A percentile compares a stretch with the other conserved stretches of the same genome.
phyloP scores from a whole-genome alignment of 2,113 vertebrate species.

The Vidua macroura region DNA sequence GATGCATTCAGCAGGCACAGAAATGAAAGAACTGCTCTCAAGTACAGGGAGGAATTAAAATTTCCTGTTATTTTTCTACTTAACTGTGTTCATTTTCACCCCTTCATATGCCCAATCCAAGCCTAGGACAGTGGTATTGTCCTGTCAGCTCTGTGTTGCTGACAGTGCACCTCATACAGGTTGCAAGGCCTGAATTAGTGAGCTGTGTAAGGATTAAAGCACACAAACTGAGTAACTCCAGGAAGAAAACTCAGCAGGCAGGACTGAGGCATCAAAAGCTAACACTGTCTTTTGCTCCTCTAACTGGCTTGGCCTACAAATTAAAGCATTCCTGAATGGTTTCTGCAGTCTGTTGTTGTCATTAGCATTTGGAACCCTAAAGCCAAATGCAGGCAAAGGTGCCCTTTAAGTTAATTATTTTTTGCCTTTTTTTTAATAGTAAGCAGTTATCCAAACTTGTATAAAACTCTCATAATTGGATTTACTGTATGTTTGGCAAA shows the following conservation, averaged over 20 bases:
- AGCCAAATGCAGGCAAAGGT: neutral
- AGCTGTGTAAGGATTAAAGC: neutral
- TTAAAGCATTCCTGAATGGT: neutral
- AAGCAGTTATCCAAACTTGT: neutral
- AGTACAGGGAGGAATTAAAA: neutral
- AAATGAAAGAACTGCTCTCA: neutral
- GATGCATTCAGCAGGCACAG: neutral
- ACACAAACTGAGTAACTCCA: neutral
- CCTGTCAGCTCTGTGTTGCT: neutral
- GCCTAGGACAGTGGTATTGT: neutral
- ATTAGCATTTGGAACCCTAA: neutral
- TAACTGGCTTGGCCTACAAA: neutral
- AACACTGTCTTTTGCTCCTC: neutral
- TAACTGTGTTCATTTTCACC: accelerated
- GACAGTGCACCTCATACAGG: neutral
- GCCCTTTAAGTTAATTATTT: neutral
- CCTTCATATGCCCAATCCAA: neutral
- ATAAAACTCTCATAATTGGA: neutral
- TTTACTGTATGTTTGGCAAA: neutral
- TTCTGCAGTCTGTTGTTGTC: neutral
- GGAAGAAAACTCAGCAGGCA: neutral
- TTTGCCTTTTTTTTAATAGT: neutral
- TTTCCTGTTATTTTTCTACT: neutral
- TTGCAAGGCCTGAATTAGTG: neutral
- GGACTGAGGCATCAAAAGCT: neutral